phyloP scores from a whole-genome alignment of 2,888 invertebrate genomes.

The Caprella mutica region DNA sequence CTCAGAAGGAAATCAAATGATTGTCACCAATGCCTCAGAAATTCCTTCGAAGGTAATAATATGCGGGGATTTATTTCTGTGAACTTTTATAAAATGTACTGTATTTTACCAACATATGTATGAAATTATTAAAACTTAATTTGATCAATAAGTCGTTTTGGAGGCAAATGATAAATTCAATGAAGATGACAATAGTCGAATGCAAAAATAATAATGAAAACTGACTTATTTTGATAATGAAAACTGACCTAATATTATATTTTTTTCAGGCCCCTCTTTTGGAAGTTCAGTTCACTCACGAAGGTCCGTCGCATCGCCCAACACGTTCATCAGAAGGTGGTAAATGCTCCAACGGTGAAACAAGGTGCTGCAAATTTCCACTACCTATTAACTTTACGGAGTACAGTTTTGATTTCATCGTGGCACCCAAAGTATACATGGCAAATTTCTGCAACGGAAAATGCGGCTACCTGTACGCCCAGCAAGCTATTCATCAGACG shows the following conservation, averaged over 20 bases:
- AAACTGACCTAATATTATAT: constrained; percentile 10
- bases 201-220: too few species aligned
- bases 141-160: not conserved
- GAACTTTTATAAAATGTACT: not conserved
- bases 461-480: constrained; percentile 52
- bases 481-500: constrained; percentile 33
- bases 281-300: constrained; percentile 36
- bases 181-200: not conserved
- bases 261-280: constrained; percentile 37
- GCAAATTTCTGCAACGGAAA: constrained; percentile 94
- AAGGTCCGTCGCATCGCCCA: constrained; percentile 13
- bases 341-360: constrained; percentile 46
- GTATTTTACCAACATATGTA: not conserved
- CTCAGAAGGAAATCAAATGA: constrained; percentile 37
- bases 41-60: constrained; percentile 36
- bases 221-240: too few species aligned
- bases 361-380: constrained; percentile 86
- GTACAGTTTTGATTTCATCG: constrained; percentile 96
- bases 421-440: constrained; percentile 86
- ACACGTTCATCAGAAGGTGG: not conserved
- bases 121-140: not conserved
- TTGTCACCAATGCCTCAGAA: constrained; percentile 54
- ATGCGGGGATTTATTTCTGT: not conserved
- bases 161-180: not conserved
- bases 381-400: constrained; percentile 84